Evolutionary conservation across 2,113 vertebrate genomes (phyloP).

Genomic region (Steatornis caripensis): DNA sequence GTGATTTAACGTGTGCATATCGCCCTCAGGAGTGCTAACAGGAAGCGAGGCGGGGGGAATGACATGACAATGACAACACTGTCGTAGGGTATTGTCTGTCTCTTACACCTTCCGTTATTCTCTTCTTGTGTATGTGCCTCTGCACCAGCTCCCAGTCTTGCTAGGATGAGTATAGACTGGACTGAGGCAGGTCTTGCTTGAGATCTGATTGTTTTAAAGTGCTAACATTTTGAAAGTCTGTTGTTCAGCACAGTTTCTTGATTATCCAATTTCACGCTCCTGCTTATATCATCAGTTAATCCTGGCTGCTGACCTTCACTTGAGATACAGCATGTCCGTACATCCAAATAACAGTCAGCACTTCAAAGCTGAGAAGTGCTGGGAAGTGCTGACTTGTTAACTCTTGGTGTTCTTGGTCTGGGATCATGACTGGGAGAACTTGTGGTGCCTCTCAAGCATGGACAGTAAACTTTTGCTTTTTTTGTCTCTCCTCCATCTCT

Average conservation of each 20-base stretch:
- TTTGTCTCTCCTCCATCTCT: accelerated
- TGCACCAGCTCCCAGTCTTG: neutral
- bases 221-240: neutral
- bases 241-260: neutral
- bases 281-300: neutral
- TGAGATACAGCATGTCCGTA: neutral
- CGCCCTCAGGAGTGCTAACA: neutral
- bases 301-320: conserved; percentile 37
- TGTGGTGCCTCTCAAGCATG: neutral
- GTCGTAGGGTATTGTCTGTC: neutral
- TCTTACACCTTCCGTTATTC: neutral
- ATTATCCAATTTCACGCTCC: neutral
- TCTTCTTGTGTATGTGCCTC: neutral
- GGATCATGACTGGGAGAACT: neutral
- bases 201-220: neutral
- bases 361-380: neutral
- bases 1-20: neutral
- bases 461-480: too few species aligned
- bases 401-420: neutral
- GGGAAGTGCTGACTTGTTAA: neutral
- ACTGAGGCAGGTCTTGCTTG: neutral
- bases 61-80: accelerated
- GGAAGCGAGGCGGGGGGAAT: accelerated
- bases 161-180: neutral
- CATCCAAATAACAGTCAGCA: neutral